Evolutionary conservation across 1,140 invertebrate species (phyloP), one percentile per base, ranked within the genome.

Genomic region (Drosophila kepulauana): DNA sequence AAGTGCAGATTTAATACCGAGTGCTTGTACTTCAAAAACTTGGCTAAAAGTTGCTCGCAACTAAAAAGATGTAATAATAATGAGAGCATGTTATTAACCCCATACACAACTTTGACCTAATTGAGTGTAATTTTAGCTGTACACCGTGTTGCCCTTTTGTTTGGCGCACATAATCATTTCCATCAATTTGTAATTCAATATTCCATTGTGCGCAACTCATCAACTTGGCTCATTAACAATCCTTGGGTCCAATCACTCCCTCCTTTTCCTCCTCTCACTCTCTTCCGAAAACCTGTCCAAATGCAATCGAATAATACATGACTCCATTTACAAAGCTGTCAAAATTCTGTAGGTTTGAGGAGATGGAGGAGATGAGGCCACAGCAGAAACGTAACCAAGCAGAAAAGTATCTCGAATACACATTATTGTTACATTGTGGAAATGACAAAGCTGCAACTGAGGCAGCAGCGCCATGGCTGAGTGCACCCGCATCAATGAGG

Each of bases 351-450:
- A 10, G 51, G 8, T 16, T 25, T 25, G 20, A 25, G 20, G 20
- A 20, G 20, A 20, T 20, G 20, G 20, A 20, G 48, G 65, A 67
- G 74, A 62, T 38, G 73, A 79, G 74, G 75, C 67, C 66, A 73
- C 79, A 79, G 56, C 82, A 79, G 56, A 71, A 51, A 70, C 38
- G 59, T 75, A 76, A 45, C 79, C 71, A 74, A 74, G 82, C 76
- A 68, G 71, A 79, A 87, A 88, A 87, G 61, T 81, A 87, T 86
- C 75, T 79, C 5, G 52, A 56, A 62, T 74, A 70, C 52, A 66
- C 35, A 38, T 38, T 38, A 10, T 49, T 65, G 33, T 68, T 66
- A 66, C 59, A 63, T 58, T 57, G 79, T 57, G 54, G 35, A 41
- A 62, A 62, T 72, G 62, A 61, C 56, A 59, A 66, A 65, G 52